Conservation (phyloP, 2,888 invertebrate species). For the Ennomos erosarius region DNA sequence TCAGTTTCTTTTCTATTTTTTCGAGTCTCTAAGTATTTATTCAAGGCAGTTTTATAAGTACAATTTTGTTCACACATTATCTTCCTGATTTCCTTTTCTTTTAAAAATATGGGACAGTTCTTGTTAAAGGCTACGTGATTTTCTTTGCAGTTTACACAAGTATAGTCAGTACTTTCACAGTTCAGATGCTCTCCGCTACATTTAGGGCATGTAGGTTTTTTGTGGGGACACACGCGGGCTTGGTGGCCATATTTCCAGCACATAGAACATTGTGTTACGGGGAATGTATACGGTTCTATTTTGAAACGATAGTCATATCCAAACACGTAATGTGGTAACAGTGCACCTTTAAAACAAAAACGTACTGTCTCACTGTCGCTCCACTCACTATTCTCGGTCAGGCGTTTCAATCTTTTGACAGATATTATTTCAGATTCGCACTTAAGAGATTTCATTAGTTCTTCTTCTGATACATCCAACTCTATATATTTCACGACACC, state of each 20-base stretch:
- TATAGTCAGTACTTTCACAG: slow-evolving; percentile 28
- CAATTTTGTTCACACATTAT: slow-evolving; percentile 31
- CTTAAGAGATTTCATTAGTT: background rate
- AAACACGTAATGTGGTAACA: slow-evolving; percentile 5
- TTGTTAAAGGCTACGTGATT: too few species aligned
- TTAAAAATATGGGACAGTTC: slow-evolving; percentile 14
- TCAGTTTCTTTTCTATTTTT: too few species aligned
- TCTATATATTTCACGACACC: slow-evolving; percentile 9
- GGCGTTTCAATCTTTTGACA: slow-evolving; percentile 6
- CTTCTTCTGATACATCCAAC: slow-evolving; percentile 3
- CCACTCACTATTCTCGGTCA: background rate
- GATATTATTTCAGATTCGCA: background rate
- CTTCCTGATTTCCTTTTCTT: slow-evolving; percentile 34
- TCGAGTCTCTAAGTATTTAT: too few species aligned
- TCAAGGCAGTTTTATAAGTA: too few species aligned
- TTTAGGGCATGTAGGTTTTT: slow-evolving; percentile 26
- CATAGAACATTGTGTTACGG: slow-evolving; percentile 33
- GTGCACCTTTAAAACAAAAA: background rate
- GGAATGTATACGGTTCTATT: slow-evolving; percentile 34
- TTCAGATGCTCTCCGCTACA: slow-evolving; percentile 34
- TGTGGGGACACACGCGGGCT: slow-evolving; percentile 12
- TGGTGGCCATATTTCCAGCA: slow-evolving; percentile 35
- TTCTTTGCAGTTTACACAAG: too few species aligned
- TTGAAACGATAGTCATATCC: slow-evolving; percentile 10
- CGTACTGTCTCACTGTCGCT: background rate